phyloP scores from a whole-genome alignment of 2,113 vertebrate species.

The Etheostoma cragini region DNA sequence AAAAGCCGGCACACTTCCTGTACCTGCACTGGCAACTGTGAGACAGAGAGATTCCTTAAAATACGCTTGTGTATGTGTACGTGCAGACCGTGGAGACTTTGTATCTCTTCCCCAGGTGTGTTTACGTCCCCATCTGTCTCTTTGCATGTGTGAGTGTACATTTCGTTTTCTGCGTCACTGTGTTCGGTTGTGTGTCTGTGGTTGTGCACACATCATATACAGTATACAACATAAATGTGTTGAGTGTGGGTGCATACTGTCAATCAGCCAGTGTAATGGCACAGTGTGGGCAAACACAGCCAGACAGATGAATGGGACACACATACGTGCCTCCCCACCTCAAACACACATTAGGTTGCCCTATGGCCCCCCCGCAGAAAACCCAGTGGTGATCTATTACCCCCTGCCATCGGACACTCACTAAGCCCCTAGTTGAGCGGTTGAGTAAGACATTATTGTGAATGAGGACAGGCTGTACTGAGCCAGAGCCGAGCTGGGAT shows the following conservation, averaged over 20 bases:
- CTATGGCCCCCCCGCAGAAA: slow-evolving; percentile 12
- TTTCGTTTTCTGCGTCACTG: slow-evolving; percentile 10
- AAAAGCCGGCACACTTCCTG: slow-evolving; percentile 49
- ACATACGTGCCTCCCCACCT: slow-evolving; percentile 43
- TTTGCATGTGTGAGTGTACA: neutral
- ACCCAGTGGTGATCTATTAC: slow-evolving; percentile 3
- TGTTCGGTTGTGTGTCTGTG: slow-evolving; percentile 18
- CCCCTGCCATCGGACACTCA: slow-evolving; percentile 12
- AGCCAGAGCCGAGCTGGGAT: slow-evolving; percentile 15
- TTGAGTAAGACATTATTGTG: slow-evolving; percentile 34
- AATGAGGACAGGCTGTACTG: slow-evolving; percentile 59
- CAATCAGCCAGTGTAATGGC: neutral
- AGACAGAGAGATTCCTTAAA: slow-evolving; percentile 8
- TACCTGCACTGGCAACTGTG: slow-evolving; percentile 40
- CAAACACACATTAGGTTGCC: slow-evolving; percentile 19
- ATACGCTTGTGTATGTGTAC: slow-evolving; percentile 5
- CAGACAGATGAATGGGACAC: slow-evolving; percentile 54
- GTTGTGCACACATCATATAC: slow-evolving; percentile 5
- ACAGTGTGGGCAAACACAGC: slow-evolving; percentile 34
- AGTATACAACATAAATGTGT: neutral
- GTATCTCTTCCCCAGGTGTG: neutral
- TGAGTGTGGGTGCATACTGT: slow-evolving; percentile 2
- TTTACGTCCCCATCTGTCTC: slow-evolving; percentile 2
- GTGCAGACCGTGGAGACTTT: neutral
- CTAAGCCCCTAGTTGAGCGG: neutral